A percentile compares a stretch with the other conserved stretches of the same genome.
Conservation (phyloP, 2,797 vertebrate genomes). For the Clarias platycephalus region DNA sequence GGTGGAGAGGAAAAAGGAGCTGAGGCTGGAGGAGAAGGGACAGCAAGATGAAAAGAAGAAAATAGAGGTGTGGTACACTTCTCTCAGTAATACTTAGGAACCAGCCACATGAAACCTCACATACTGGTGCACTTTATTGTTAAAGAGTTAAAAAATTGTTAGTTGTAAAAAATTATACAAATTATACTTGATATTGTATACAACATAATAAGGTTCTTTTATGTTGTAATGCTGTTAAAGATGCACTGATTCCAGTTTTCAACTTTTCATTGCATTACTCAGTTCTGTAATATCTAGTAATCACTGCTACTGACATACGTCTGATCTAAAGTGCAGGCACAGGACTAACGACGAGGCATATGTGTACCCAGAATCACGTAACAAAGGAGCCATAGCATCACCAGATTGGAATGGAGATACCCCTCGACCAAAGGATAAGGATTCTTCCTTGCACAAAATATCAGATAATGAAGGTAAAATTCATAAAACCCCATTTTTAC, state of each 20-base stretch:
- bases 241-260: too few relatives aligned
- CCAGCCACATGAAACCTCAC: background rate
- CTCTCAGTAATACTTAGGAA: background rate
- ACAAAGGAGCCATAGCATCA: conserved; percentile 67
- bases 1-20: conserved; percentile 74
- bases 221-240: too few relatives aligned
- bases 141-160: too few relatives aligned
- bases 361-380: conserved; percentile 75
- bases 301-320: too few relatives aligned
- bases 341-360: conserved; percentile 81
- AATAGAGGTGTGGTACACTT: conserved; percentile 69
- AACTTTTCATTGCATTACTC: too few relatives aligned
- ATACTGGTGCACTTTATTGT: background rate
- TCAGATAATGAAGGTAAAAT: conserved; percentile 68
- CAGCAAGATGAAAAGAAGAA: conserved; percentile 76
- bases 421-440: conserved; percentile 67
- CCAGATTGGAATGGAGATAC: conserved; percentile 63
- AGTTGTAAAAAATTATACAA: too few relatives aligned
- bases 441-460: conserved; percentile 69
- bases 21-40: conserved; percentile 80
- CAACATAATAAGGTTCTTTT: too few relatives aligned
- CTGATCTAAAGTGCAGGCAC: conserved; percentile 61
- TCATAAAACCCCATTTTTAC: background rate
- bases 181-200: too few relatives aligned
- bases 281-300: too few relatives aligned